Conservation (phyloP, 1,140 invertebrate species). For the Saccostrea glomerata region DNA sequence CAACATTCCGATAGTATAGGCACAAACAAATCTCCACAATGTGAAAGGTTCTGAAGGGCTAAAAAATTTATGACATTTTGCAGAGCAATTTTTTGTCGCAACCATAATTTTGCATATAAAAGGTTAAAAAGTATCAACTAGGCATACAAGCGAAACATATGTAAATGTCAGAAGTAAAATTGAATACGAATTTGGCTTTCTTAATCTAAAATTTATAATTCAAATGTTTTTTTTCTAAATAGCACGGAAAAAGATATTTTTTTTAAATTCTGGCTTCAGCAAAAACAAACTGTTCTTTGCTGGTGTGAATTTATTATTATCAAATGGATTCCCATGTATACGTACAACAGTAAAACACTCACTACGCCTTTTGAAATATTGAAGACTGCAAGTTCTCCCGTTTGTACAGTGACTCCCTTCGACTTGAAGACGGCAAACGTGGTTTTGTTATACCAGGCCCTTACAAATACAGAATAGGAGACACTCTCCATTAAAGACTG, state of each 20-base stretch:
- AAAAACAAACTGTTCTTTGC: background rate
- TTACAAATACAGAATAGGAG: conserved; percentile 47
- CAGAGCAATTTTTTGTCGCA: background rate
- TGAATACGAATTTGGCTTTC: no score
- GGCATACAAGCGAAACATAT: no score
- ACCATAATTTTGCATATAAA: background rate
- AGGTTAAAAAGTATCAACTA: no score
- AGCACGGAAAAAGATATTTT: no score
- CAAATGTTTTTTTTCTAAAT: no score
- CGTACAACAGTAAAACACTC: background rate
- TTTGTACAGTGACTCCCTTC: conserved; percentile 36
- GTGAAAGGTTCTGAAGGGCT: no score
- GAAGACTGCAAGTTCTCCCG: background rate
- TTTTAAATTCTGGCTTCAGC: background rate
- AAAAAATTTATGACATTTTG: no score
- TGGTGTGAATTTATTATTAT: background rate
- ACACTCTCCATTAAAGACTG: conserved; percentile 19
- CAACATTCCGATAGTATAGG: no score
- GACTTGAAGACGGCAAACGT: conserved; percentile 51
- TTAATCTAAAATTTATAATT: no score
- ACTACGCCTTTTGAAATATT: conserved; percentile 46
- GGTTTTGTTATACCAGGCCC: conserved; percentile 40
- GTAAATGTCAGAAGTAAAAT: no score
- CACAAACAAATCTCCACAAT: no score
- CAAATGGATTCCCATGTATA: no score